Percentiles rank a stretch among this genome's conserved stretches.
Evolutionary conservation across 2,888 invertebrate genomes (phyloP).

Genomic region (Sipunculus nudus): DNA sequence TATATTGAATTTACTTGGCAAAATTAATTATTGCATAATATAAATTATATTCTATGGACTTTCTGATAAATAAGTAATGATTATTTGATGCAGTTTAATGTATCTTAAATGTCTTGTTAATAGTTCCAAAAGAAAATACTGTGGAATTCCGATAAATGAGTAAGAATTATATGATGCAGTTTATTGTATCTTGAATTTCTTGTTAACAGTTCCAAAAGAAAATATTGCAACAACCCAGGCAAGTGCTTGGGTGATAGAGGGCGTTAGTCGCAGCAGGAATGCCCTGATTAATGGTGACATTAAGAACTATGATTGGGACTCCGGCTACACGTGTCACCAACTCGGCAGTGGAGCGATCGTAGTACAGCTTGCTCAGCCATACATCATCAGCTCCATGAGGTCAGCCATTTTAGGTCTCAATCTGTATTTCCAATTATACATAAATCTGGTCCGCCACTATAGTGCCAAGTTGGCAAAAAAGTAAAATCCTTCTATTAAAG

Average conservation of each 20-base stretch:
- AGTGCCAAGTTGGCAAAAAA: no score
- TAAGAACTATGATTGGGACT: constrained; percentile 97
- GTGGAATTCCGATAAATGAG: no score
- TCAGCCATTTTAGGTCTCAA: constrained; percentile 35
- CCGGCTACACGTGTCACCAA: constrained; percentile 97
- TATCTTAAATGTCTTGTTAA: not conserved
- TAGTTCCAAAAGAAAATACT: constrained; percentile 86
- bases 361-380: constrained; percentile 96
- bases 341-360: constrained; percentile 84
- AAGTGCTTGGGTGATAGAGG: constrained; percentile 94
- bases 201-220: constrained; percentile 75
- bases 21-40: no score
- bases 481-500: no score
- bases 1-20: no score
- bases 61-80: no score
- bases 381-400: constrained; percentile 88
- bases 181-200: not conserved
- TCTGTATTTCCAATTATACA: no score
- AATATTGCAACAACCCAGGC: constrained; percentile 92
- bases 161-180: not conserved
- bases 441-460: no score
- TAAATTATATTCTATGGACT: no score
- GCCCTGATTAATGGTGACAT: constrained; percentile 95
- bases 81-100: not conserved
- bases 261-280: constrained; percentile 91